A percentile compares a stretch with the other conserved stretches of the same genome.
phyloP scores from a whole-genome alignment of 2,888 invertebrate species.

The Pterostichus madidus region DNA sequence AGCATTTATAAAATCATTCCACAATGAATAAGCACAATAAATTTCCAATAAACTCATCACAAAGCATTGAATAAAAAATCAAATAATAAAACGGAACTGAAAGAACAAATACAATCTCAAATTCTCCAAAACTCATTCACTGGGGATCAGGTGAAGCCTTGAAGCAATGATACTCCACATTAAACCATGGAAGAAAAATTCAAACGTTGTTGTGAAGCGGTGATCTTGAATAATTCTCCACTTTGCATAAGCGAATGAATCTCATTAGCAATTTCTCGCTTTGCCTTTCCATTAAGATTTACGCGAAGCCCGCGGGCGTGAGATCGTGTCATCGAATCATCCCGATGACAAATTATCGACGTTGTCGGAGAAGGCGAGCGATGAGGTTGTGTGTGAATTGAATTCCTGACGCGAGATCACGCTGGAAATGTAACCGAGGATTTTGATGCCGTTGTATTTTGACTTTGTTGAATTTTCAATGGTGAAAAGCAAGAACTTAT shows the following conservation, averaged over 20 bases:
- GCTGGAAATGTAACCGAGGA: neutral
- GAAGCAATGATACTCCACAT: constrained; percentile 13
- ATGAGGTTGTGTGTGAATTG: constrained; percentile 1
- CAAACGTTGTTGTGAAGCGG: constrained; percentile 51
- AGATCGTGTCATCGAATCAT: constrained; percentile 48
- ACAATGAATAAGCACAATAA: constrained; percentile 13
- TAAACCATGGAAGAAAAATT: constrained; percentile 1
- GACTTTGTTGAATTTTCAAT: neutral
- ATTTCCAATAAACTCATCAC: neutral
- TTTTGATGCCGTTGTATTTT: neutral
- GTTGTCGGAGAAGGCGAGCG: neutral
- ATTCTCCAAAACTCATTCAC: neutral
- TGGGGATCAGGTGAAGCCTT: constrained; percentile 29
- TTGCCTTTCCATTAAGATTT: constrained; percentile 43
- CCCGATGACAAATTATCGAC: constrained; percentile 53
- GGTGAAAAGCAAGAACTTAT: neutral
- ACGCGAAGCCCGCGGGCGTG: neutral
- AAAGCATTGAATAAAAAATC: constrained; percentile 15
- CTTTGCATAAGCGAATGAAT: constrained; percentile 54
- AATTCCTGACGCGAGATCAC: neutral
- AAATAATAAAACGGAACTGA: neutral
- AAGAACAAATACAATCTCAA: constrained; percentile 14
- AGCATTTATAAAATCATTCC: too few relatives aligned
- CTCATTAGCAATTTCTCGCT: constrained; percentile 58
- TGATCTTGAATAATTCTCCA: constrained; percentile 58